Percentiles rank a stretch among this genome's conserved stretches.
These are phyloP conservation scores for Psylliodes chrysocephalus DNA, from an alignment of 2,888 invertebrate species.

Conservation along the genomic window DNA sequence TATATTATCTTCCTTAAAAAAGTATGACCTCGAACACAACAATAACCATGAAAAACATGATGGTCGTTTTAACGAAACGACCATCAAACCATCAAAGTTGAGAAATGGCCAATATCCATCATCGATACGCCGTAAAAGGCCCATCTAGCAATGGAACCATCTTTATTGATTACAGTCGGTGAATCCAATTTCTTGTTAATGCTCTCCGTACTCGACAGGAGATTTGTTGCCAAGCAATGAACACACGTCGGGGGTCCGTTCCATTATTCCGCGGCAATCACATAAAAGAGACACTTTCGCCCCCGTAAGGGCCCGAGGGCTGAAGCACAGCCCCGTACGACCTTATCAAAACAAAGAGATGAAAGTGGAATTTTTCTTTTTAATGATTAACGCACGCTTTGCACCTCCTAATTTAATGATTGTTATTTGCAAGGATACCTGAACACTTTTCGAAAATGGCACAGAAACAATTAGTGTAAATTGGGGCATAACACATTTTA, in stretches of 20 bases:
- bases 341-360: constrained; percentile 25
- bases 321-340: neutral
- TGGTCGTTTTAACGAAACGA: neutral
- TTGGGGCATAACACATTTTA: no score
- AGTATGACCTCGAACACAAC: neutral
- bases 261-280: constrained; percentile 25
- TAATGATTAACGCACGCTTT: neutral
- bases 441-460: no score
- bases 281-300: constrained; percentile 28
- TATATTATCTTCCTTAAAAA: no score
- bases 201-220: constrained; percentile 30
- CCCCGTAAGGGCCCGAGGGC: constrained; percentile 16
- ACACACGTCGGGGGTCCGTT: constrained; percentile 27
- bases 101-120: constrained; percentile 24
- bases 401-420: neutral
- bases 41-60: constrained; percentile 8
- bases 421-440: neutral
- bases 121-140: constrained; percentile 14
- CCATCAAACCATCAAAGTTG: constrained; percentile 23
- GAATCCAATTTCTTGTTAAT: constrained; percentile 32
- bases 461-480: no score
- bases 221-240: constrained; percentile 33
- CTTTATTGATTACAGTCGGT: constrained; percentile 29
- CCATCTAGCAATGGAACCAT: constrained; percentile 22
- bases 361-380: constrained; percentile 19